These are phyloP conservation scores for Temnothorax ravouxi DNA, from an alignment of 2,888 invertebrate genomes.

Conservation along the genomic window DNA sequence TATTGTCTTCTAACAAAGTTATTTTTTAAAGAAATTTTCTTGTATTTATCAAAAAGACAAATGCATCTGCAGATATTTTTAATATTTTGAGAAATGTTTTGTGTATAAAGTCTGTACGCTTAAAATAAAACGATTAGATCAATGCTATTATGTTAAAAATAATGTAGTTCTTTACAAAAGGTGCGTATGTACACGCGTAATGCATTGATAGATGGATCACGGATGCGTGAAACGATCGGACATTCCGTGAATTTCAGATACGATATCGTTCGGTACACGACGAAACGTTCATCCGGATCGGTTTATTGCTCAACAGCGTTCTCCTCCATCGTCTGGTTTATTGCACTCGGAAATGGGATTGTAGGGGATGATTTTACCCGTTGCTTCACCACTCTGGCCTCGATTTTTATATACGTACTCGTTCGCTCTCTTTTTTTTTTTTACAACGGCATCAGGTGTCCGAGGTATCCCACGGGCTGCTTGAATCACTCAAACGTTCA, in stretches of 20 bases:
- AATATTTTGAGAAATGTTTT: background rate
- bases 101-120: background rate
- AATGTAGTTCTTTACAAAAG: conserved; percentile 16
- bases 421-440: conserved; percentile 19
- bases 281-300: conserved; percentile 74
- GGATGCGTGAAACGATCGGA: conserved; percentile 74
- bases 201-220: conserved; percentile 45
- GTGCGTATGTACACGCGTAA: background rate
- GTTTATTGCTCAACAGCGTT: conserved; percentile 78
- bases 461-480: conserved; percentile 39
- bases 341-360: conserved; percentile 80
- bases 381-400: conserved; percentile 58
- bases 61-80: background rate
- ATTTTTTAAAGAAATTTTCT: background rate
- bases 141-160: conserved; percentile 12
- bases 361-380: conserved; percentile 68
- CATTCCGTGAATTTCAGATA: conserved; percentile 66
- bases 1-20: background rate
- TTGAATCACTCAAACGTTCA: conserved; percentile 18
- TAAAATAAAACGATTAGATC: conserved; percentile 10
- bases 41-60: background rate
- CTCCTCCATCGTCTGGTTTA: conserved; percentile 75
- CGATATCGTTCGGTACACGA: conserved; percentile 65
- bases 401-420: conserved; percentile 54
- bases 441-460: conserved; percentile 57